Percentiles rank a stretch among this genome's conserved stretches.
Conservation (phyloP, 2,113 vertebrate species). For the Syngnathus floridae region DNA sequence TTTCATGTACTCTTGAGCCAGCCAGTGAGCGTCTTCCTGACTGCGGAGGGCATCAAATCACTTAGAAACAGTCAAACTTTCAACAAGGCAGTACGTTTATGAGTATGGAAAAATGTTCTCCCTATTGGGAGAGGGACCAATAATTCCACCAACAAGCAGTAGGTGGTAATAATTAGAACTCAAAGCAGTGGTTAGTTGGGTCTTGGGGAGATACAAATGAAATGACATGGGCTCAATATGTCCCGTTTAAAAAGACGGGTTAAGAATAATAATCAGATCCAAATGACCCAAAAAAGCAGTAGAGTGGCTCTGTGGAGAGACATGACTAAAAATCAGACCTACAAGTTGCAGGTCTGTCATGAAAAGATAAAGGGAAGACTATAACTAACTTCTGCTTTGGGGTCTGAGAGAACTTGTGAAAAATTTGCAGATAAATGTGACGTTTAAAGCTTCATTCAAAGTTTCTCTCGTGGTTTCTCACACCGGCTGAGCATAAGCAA, state of each 20-base stretch:
- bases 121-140: not conserved
- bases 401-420: not conserved
- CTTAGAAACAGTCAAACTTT: not conserved
- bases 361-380: too few relatives aligned
- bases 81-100: not conserved
- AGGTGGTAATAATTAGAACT: too few relatives aligned
- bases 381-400: too few relatives aligned
- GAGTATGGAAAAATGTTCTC: not conserved
- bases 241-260: too few relatives aligned
- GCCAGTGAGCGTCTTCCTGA: conserved; percentile 71
- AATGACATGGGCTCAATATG: not conserved
- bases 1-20: conserved; percentile 74
- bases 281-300: not conserved
- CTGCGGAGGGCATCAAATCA: conserved; percentile 53
- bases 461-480: not conserved
- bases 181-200: not conserved
- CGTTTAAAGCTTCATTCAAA: not conserved
- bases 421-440: not conserved
- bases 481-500: too few relatives aligned
- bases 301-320: not conserved
- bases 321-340: not conserved
- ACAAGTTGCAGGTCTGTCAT: too few relatives aligned
- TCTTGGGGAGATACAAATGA: not conserved
- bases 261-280: too few relatives aligned
- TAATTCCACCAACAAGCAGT: not conserved